These are phyloP conservation scores for Climacteris rufus DNA, from an alignment of 2,113 vertebrate genomes.

Conservation along the genomic window DNA sequence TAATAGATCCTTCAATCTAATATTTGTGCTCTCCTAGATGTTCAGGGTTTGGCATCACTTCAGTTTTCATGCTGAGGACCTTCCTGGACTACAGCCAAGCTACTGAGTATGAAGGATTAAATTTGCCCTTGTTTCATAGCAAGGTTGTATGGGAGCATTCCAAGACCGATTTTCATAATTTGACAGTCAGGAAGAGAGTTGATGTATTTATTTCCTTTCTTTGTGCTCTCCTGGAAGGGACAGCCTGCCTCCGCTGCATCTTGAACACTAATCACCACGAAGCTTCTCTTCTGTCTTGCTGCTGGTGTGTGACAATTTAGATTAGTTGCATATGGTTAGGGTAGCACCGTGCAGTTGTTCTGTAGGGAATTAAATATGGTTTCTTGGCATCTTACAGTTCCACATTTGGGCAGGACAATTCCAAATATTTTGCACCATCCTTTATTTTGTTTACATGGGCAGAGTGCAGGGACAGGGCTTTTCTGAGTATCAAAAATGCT, in stretches of 20 bases:
- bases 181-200: conserved; percentile 32
- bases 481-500: not conserved
- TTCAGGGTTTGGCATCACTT: conserved; percentile 20
- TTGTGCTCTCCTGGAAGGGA: not conserved
- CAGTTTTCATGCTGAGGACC: conserved; percentile 40
- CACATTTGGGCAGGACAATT: not conserved
- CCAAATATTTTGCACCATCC: not conserved
- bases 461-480: not conserved
- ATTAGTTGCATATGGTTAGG: not conserved
- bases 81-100: conserved; percentile 55
- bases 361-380: not conserved
- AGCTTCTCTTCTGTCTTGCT: conserved; percentile 1
- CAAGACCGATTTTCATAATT: conserved; percentile 61
- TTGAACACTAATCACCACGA: not conserved
- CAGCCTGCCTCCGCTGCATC: conserved; percentile 9
- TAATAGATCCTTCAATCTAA: conserved; percentile 15
- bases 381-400: not conserved
- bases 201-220: conserved; percentile 57
- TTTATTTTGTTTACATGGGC: not conserved
- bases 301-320: not conserved
- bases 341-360: not conserved
- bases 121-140: conserved; percentile 49
- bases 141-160: conserved; percentile 49
- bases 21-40: conserved; percentile 32
- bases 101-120: conserved; percentile 48